phyloP scores from a whole-genome alignment of 2,113 vertebrate genomes.

The Ciconia maguari region DNA sequence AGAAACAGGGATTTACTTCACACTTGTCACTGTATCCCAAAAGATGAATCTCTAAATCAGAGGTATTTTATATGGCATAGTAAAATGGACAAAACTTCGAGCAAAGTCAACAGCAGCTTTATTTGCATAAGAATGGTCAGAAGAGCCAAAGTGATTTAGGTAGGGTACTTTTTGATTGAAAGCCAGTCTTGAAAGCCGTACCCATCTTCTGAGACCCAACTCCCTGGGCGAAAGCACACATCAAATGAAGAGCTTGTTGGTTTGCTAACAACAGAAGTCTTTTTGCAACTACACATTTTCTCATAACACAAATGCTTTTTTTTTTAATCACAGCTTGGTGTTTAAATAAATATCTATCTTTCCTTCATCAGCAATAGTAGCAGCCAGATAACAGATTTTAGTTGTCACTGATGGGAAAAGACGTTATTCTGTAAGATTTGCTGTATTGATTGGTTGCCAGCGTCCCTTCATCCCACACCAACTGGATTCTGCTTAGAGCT shows the following conservation, averaged over 20 bases:
- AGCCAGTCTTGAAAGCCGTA: background rate
- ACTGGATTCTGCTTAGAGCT: slow-evolving; percentile 70
- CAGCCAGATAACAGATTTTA: slow-evolving; percentile 70
- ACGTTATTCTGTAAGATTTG: slow-evolving; percentile 65
- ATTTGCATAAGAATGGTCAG: background rate
- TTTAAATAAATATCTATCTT: slow-evolving; percentile 57
- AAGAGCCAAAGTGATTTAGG: background rate
- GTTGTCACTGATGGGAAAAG: slow-evolving; percentile 66
- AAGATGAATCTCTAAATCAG: background rate
- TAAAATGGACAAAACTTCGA: background rate
- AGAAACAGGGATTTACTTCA: background rate
- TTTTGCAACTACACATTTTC: background rate
- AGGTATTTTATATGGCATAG: background rate
- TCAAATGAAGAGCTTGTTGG: background rate
- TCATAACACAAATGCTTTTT: background rate
- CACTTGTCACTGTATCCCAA: background rate
- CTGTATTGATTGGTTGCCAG: slow-evolving; percentile 68
- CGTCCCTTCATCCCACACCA: slow-evolving; percentile 63
- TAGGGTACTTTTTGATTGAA: background rate
- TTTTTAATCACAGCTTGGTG: slow-evolving; percentile 1
- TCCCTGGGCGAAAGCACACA: background rate
- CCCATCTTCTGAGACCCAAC: background rate
- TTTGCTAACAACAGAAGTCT: background rate
- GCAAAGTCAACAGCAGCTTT: background rate
- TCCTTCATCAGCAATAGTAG: slow-evolving; percentile 32